Conservation (phyloP, 2,797 vertebrate genomes). For the Peromyscus eremicus region DNA sequence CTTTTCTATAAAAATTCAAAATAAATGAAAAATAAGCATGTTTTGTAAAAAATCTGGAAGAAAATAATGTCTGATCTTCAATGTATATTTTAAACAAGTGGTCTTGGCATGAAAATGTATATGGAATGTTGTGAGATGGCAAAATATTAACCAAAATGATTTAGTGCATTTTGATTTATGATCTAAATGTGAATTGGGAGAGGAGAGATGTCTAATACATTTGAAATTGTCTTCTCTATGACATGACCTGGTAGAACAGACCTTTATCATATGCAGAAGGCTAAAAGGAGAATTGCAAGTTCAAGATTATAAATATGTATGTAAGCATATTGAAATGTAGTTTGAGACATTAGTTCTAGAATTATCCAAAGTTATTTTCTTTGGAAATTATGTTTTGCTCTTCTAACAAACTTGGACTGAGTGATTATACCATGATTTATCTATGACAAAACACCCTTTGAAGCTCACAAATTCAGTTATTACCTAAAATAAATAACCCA, state of each 20-base stretch:
- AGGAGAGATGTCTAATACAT: background rate
- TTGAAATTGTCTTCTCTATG: background rate
- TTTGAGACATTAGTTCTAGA: background rate
- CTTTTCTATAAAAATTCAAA: background rate
- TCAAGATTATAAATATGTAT: background rate
- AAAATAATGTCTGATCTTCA: background rate
- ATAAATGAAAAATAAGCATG: background rate
- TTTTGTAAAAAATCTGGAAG: background rate
- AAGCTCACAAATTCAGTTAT: background rate
- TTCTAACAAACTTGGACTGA: background rate
- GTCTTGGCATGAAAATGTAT: background rate
- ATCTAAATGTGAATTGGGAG: background rate
- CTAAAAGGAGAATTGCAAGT: background rate
- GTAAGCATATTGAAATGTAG: background rate
- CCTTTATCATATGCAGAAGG: too few species aligned
- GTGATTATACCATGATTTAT: background rate
- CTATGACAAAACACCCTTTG: background rate
- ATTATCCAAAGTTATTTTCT: background rate
- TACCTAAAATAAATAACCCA: background rate
- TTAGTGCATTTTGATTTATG: background rate
- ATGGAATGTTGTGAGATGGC: background rate
- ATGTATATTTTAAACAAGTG: background rate
- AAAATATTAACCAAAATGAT: background rate
- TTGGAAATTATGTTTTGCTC: background rate
- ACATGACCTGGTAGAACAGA: background rate